Percentiles rank a stretch among this genome's conserved stretches.
Conservation (phyloP, 1,140 invertebrate species). For the Geopemphigus sp. region DNA sequence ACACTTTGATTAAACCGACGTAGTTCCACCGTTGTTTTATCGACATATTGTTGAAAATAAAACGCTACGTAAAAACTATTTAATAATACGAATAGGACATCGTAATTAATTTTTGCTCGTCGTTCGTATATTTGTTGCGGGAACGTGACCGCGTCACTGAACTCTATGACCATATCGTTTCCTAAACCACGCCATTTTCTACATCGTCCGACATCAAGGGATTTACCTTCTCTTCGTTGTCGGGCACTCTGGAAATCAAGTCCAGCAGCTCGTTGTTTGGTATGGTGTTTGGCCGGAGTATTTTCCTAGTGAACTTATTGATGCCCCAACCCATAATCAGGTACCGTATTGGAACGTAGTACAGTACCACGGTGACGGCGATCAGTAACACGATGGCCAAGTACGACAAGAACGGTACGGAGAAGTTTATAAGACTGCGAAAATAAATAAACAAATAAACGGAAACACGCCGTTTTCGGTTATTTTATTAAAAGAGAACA, state of each 20-base stretch:
- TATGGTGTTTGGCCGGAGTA: constrained; percentile 88
- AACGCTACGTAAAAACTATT: too few species aligned
- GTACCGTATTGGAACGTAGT: constrained; percentile 86
- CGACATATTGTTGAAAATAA: too few species aligned
- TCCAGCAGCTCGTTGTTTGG: constrained; percentile 97
- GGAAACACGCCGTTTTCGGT: neutral
- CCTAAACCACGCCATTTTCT: too few species aligned
- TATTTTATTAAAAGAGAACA: neutral
- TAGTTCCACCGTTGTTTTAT: too few species aligned
- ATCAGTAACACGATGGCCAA: constrained; percentile 78
- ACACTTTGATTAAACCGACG: too few species aligned
- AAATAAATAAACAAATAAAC: too few species aligned
- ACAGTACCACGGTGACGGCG: constrained; percentile 75
- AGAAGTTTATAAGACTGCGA: constrained; percentile 92
- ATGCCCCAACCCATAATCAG: constrained; percentile 95
- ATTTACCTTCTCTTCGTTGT: constrained; percentile 84
- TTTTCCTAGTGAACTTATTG: constrained; percentile 94
- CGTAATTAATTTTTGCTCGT: too few species aligned
- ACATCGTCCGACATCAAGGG: too few species aligned
- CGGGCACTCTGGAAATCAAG: constrained; percentile 91
- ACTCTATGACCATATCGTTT: too few species aligned
- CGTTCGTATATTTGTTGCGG: too few species aligned
- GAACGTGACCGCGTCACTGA: too few species aligned
- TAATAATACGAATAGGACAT: too few species aligned
- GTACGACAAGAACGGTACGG: constrained; percentile 92